Conservation (phyloP, 2,113 vertebrate genomes). For the Neogobius melanostomus region DNA sequence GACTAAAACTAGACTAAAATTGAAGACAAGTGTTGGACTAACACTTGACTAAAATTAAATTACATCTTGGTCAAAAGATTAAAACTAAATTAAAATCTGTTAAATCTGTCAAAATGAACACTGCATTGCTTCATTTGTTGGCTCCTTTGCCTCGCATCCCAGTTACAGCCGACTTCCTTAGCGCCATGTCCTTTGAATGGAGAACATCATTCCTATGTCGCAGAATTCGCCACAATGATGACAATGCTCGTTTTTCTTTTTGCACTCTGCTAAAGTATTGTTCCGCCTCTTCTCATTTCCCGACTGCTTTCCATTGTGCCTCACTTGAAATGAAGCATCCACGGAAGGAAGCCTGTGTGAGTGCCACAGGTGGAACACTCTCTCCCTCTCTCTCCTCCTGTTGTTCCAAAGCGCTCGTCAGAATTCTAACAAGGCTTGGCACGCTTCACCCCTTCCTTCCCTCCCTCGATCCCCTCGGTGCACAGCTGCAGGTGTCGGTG, state of each 20-base stretch:
- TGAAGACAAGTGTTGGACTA: too few relatives aligned
- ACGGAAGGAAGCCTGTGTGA: background rate
- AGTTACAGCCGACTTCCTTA: too few relatives aligned
- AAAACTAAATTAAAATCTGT: too few relatives aligned
- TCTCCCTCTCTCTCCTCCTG: background rate
- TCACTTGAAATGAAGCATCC: background rate
- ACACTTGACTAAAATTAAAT: too few relatives aligned
- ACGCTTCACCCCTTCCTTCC: background rate
- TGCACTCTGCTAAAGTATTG: background rate
- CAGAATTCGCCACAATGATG: background rate
- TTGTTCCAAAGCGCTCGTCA: background rate
- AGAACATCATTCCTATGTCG: too few relatives aligned
- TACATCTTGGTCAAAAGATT: too few relatives aligned
- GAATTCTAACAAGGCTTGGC: background rate
- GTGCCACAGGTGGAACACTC: background rate
- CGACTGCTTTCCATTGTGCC: background rate
- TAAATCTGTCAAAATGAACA: too few relatives aligned
- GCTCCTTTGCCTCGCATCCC: too few relatives aligned
- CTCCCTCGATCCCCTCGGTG: too few relatives aligned
- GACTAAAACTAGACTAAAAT: too few relatives aligned
- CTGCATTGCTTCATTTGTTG: too few relatives aligned
- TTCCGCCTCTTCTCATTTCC: background rate
- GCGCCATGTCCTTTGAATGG: too few relatives aligned
- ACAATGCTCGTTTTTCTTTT: background rate
- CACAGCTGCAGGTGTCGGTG: slow-evolving; percentile 4